These are phyloP conservation scores for Epizoanthus illoricatus DNA, from an alignment of 92 coral and sea anemone genomes.

Conservation along the genomic window DNA sequence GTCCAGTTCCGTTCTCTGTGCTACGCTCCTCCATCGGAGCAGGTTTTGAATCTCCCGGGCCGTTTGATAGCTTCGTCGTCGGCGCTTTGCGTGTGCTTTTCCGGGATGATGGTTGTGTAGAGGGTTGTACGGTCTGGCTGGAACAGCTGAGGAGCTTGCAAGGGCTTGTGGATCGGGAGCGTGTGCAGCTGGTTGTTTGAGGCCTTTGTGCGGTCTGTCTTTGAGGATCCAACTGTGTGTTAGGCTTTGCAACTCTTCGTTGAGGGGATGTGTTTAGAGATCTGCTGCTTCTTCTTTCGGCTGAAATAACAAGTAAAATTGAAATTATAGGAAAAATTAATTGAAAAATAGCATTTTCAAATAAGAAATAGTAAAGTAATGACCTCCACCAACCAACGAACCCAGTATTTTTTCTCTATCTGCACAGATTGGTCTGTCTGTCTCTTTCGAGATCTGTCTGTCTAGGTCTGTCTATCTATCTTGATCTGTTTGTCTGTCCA, in stretches of 20 bases:
- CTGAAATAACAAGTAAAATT: not conserved
- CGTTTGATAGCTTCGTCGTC: slow-evolving; percentile 3
- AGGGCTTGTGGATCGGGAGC: slow-evolving; percentile 6
- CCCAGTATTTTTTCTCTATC: too few species aligned
- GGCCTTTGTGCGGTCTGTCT: slow-evolving; percentile 3
- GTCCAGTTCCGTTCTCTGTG: not conserved
- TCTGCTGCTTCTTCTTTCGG: slow-evolving; percentile 27
- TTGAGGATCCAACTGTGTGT: not conserved
- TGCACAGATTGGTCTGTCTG: too few species aligned
- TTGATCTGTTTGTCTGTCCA: too few species aligned
- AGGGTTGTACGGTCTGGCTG: not conserved
- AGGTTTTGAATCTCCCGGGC: slow-evolving; percentile 1
- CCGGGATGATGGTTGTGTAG: not conserved
- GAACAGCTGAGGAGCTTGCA: slow-evolving; percentile 4
- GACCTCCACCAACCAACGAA: too few species aligned
- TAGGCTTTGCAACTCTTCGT: slow-evolving; percentile 18
- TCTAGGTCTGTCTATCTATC: too few species aligned
- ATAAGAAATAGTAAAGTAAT: too few species aligned
- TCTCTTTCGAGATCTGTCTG: too few species aligned
- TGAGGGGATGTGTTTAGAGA: slow-evolving; percentile 31
- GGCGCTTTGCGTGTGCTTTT: slow-evolving; percentile 2
- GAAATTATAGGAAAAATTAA: not conserved
- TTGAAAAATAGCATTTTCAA: not conserved
- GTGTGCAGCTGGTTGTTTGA: slow-evolving; percentile 5
- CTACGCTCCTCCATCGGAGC: not conserved